These are phyloP conservation scores for Drosophila mauritiana DNA, from an alignment of 1,140 invertebrate genomes.

Conservation along the genomic window DNA sequence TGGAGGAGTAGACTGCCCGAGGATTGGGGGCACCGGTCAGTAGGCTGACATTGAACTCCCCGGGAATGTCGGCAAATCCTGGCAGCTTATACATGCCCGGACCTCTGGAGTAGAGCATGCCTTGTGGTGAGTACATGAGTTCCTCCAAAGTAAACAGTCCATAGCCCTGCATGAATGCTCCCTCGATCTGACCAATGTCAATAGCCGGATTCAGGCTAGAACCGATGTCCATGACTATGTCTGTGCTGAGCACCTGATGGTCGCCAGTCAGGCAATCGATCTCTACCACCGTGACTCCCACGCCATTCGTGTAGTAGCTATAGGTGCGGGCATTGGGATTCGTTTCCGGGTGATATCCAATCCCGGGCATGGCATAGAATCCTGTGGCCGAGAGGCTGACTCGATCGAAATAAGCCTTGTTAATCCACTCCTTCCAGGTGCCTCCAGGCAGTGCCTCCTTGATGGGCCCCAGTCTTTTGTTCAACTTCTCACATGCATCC, in stretches of 20 bases:
- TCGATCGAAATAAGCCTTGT: constrained; percentile 91
- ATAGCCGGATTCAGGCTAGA: constrained; percentile 97
- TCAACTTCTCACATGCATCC: constrained; percentile 92
- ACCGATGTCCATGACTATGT: constrained; percentile 97
- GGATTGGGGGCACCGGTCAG: constrained; percentile 94
- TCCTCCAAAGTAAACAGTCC: constrained; percentile 97
- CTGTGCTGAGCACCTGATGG: constrained; percentile 93
- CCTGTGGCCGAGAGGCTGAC: constrained; percentile 94
- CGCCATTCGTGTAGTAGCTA: constrained; percentile 93
- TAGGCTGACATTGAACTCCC: constrained; percentile 96
- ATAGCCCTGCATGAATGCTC: constrained; percentile 96
- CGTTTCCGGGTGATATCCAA: constrained; percentile 90
- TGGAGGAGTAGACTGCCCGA: constrained; percentile 96
- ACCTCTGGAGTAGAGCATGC: constrained; percentile 92
- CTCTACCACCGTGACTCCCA: constrained; percentile 92
- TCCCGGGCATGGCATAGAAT: constrained; percentile 92
- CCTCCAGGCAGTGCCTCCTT: constrained; percentile 91
- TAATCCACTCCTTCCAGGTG: constrained; percentile 95
- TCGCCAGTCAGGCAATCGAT: constrained; percentile 95
- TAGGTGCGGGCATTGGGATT: constrained; percentile 89
- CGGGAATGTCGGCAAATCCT: constrained; percentile 94
- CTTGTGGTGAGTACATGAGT: constrained; percentile 92
- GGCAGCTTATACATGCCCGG: constrained; percentile 98
- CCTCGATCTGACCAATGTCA: constrained; percentile 98
- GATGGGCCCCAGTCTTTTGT: constrained; percentile 91